These are phyloP conservation scores for Camponotus vicinus DNA, from an alignment of 1,140 invertebrate species.

Conservation along the genomic window DNA sequence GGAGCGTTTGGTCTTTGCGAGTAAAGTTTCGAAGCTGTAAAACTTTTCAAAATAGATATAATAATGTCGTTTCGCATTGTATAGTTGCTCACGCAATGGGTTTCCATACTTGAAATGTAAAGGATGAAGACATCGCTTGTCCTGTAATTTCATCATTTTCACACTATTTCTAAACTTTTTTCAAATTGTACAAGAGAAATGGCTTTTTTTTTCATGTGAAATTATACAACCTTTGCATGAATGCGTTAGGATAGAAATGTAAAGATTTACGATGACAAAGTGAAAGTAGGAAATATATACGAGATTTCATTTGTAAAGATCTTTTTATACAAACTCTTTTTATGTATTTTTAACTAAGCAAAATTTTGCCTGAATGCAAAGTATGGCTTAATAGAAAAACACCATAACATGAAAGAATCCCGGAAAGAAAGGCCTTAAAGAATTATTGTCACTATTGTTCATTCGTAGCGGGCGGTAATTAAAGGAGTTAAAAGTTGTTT, in stretches of 20 bases:
- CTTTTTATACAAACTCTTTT: background rate
- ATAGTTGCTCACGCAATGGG: background rate
- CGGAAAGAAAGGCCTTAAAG: background rate
- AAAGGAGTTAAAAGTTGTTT: slow-evolving; percentile 41
- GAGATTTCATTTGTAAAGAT: too few relatives aligned
- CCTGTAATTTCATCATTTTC: background rate
- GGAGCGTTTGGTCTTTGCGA: background rate
- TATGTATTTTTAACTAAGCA: background rate
- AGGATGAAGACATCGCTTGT: background rate
- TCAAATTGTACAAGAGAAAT: background rate
- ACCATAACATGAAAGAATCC: background rate
- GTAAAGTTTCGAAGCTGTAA: background rate
- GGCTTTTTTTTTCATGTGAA: background rate
- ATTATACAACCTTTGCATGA: background rate
- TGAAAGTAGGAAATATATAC: background rate
- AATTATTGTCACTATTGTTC: background rate
- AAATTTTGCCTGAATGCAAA: too few relatives aligned
- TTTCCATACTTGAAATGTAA: background rate
- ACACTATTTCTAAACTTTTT: background rate
- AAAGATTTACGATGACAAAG: background rate
- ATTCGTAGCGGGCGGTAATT: slow-evolving; percentile 28
- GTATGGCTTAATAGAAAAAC: too few relatives aligned
- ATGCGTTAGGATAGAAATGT: background rate
- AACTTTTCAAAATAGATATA: background rate
- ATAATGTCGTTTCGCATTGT: too few relatives aligned